phyloP scores from a whole-genome alignment of 2,888 invertebrate genomes.

The Raillietiella orientalis region DNA sequence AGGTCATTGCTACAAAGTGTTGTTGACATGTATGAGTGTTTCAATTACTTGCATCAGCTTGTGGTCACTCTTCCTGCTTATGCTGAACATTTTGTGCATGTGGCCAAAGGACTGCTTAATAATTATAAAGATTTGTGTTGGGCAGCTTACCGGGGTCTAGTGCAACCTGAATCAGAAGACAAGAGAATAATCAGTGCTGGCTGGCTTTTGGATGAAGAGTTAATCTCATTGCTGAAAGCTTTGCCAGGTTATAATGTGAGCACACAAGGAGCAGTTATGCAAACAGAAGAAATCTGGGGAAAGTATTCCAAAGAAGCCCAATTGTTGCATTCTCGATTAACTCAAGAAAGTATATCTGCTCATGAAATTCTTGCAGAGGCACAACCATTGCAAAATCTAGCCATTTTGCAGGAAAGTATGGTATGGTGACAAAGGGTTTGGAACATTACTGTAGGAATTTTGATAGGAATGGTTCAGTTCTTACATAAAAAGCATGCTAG shows the following conservation, averaged over 20 bases:
- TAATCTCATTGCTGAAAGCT: slow-evolving; percentile 59
- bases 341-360: slow-evolving; percentile 23
- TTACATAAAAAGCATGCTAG: no score
- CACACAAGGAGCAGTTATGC: no score
- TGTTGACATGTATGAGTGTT: slow-evolving; percentile 29
- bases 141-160: slow-evolving; percentile 34
- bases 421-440: slow-evolving; percentile 20
- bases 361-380: slow-evolving; percentile 63
- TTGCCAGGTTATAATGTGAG: slow-evolving; percentile 10
- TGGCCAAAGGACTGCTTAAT: slow-evolving; percentile 30
- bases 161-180: slow-evolving; percentile 41
- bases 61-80: slow-evolving; percentile 36
- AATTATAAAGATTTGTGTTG: slow-evolving; percentile 35
- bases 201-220: slow-evolving; percentile 83
- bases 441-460: no score
- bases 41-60: slow-evolving; percentile 27
- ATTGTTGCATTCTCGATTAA: not conserved
- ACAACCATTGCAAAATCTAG: slow-evolving; percentile 43
- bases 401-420: slow-evolving; percentile 69
- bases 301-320: not conserved
- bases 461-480: slow-evolving; percentile 42
- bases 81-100: slow-evolving; percentile 34
- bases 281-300: no score
- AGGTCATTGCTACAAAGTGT: slow-evolving; percentile 24
- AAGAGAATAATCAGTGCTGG: slow-evolving; percentile 44